phyloP scores from a whole-genome alignment of 2,888 invertebrate species.

The Aquatica leii region DNA sequence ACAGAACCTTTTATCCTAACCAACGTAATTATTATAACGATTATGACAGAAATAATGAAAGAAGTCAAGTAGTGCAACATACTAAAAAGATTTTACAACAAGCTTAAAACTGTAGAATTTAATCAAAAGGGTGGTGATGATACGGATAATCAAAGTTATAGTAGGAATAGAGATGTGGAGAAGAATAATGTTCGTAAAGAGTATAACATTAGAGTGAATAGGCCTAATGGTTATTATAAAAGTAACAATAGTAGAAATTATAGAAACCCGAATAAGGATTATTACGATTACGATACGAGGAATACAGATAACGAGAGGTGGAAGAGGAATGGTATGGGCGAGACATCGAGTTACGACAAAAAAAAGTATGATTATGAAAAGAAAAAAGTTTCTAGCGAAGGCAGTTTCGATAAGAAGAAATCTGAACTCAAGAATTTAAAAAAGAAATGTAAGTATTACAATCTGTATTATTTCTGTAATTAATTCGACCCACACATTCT shows the following conservation, averaged over 20 bases:
- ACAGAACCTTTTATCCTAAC: constrained; percentile 14
- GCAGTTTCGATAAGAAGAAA: constrained; percentile 10
- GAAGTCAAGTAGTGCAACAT: constrained; percentile 28
- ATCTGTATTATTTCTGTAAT: no score
- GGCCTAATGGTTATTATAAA: background rate
- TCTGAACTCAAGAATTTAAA: constrained; percentile 9
- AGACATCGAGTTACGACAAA: background rate
- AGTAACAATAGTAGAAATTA: constrained; percentile 25
- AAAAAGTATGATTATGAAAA: constrained; percentile 3
- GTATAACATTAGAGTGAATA: background rate
- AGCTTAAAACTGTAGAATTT: constrained; percentile 13
- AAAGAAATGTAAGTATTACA: constrained; percentile 34
- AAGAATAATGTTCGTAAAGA: background rate
- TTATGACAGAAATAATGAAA: constrained; percentile 29
- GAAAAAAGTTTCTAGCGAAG: background rate
- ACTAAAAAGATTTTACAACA: constrained; percentile 27
- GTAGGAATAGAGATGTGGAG: background rate
- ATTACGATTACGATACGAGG: constrained; percentile 43
- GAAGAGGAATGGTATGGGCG: background rate
- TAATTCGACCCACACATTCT: no score
- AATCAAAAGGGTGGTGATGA: background rate
- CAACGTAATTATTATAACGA: constrained; percentile 18
- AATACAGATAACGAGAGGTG: constrained; percentile 23
- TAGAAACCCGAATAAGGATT: constrained; percentile 46
- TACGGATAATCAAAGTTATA: background rate